Evolutionary conservation across 1,140 invertebrate species (phyloP), one percentile per base, ranked within the genome.

Genomic region (Neodiprion lecontei): DNA sequence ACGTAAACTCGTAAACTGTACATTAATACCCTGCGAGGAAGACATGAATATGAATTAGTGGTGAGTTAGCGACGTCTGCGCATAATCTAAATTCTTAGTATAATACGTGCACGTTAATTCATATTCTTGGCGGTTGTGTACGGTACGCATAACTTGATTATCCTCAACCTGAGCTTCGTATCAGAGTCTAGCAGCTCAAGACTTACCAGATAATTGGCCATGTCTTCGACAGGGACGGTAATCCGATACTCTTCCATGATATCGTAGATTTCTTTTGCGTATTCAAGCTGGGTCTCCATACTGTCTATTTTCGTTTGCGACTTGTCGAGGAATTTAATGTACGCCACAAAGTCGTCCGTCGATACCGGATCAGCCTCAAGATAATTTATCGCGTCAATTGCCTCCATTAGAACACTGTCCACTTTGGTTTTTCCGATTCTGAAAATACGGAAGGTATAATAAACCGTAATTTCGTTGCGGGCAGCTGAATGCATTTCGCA

Each of bases 221-320:
- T 89, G 76, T 92, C 91, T 67, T 92, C 90, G 7, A 90, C 85
- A n/a, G 91, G 88, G 53, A 91, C 90, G 0, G 89, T 86, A 72
- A 95, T 92, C n/a, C 86, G 77, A 82, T 92, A 95, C 78, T 94
- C 91, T 74, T 94, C 92, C 77, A 94, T 93, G 8, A 95, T 90
- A 68, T 94, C 90, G 81, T 95, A 92, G 71, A 95, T 84, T 77
- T 95, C 93, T 80, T 93, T 94, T 1, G 93, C 90, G 80, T 94
- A 92, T 78, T 93, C 91, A 5, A 94, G 85, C 69, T 91, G 88
- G 21, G 81, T 81, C 80, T 95, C 93, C 81, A 95, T 87, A 1
- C 88, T 86, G 65, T 94, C 91, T 48, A 94, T 89, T 85, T 90
- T 90, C 47, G 85, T 79, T 74, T 90, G 88, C 48, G 93, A 90